Base-by-base conservation (phyloP, 2,113 vertebrate genomes). In the Aegypius monachus region DNA sequence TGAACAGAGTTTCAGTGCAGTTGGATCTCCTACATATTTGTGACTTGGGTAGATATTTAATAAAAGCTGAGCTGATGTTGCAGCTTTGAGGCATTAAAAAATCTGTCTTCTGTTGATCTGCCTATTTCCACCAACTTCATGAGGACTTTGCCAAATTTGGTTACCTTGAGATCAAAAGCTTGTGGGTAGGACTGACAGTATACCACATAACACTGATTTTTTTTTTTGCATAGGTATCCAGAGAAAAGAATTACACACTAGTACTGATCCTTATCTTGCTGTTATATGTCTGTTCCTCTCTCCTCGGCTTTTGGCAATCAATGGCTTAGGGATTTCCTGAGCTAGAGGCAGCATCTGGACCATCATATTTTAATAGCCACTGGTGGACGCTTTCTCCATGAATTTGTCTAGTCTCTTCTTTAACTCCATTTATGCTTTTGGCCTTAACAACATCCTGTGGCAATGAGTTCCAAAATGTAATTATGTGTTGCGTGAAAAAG, bases 401-500 rank as follows among this genome's bases (percentile, higher is more conserved):
- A 94, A 68, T 93, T 94, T 90, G 48, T 90, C 87, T 97, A 93
- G 88, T 94, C 81, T 94, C 27, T 91, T 81, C 77, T 97, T 89
- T 88, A 91, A 90, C 25, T 94, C 84, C 38, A 26, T 93, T 96
- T 95, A 79, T 93, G 74, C 56, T 91, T 90, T 96, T 97, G 93
- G 96, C 96, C 90, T 90, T 90, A 73, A 65, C 81, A 90, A 91
- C 91, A 96, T 97, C 96, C 96, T 97, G 96, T 85, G 84, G 56
- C 91, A 91, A 53, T 7, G 89, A 88, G 78, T 87, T 96, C 87
- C 96, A 96, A 94, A 95, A 85, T 11, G 34, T 94, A 96, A 97
- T 94, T 95, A 96, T 0, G 96, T 97, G 96, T 81, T 95, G 91
- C 87, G 58, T 97, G 96, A 97, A 96, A 94, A 96, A 96, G 93